Conservation (phyloP, 2,797 vertebrate genomes). For the Adelosebastes latens region DNA sequence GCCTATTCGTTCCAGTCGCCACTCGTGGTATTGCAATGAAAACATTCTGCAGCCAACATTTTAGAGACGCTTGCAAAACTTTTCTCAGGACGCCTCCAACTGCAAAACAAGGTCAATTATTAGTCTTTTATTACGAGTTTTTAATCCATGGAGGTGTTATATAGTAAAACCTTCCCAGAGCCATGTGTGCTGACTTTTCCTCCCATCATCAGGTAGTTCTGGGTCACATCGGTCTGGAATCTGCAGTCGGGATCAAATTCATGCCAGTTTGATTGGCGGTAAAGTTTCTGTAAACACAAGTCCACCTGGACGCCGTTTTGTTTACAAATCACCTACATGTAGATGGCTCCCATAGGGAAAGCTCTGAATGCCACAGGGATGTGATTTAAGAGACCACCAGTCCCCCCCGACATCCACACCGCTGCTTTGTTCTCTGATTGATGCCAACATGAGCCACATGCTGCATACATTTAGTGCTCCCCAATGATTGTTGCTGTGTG, state of each 20-base stretch:
- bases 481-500: neutral
- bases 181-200: neutral
- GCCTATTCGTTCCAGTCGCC: neutral
- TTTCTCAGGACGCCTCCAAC: neutral
- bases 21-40: neutral
- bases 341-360: neutral
- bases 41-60: no score
- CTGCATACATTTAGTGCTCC: neutral
- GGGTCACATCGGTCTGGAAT: neutral
- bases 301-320: neutral
- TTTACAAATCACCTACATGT: neutral
- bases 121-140: no score
- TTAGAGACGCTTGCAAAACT: rapidly evolving
- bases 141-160: no score
- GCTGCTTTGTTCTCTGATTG: slow-evolving; percentile 28
- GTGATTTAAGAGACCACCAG: neutral
- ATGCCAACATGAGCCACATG: slow-evolving; percentile 15
- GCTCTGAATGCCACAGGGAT: neutral
- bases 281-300: neutral
- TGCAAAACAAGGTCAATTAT: no score
- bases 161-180: neutral
- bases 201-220: neutral
- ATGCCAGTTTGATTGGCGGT: neutral
- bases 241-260: neutral
- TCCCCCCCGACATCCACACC: neutral